phyloP scores from a whole-genome alignment of 2,113 vertebrate genomes.

The Pantherophis guttatus region DNA sequence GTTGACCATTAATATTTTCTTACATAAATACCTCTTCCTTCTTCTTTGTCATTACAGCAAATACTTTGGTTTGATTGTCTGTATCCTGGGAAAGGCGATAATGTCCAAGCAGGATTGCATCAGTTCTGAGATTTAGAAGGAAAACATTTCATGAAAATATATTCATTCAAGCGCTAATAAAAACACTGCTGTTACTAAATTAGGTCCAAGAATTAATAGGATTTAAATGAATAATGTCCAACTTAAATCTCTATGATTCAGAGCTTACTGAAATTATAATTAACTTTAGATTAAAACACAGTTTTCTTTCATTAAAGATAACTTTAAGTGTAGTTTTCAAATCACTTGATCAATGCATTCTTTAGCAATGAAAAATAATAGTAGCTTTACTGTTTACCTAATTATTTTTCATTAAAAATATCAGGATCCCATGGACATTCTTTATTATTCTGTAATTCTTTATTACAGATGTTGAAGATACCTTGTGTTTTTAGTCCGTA shows the following conservation, averaged over 20 bases:
- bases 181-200: background rate
- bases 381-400: background rate
- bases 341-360: background rate
- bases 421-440: background rate
- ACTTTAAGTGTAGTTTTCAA: background rate
- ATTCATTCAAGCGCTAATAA: background rate
- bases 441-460: background rate
- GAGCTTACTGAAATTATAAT: background rate
- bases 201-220: background rate
- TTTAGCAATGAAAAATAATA: background rate
- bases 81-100: constrained; percentile 96
- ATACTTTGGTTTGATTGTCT: constrained; percentile 99
- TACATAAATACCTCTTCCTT: constrained; percentile 86
- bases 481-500: constrained; percentile 87
- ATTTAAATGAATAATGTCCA: background rate
- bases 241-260: background rate
- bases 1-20: background rate
- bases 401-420: background rate
- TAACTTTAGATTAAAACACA: background rate
- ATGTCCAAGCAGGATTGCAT: constrained; percentile 91
- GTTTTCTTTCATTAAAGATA: background rate
- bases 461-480: constrained; percentile 47
- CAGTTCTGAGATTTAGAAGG: constrained; percentile 75
- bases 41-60: constrained; percentile 94
- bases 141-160: constrained; percentile 2